Base-by-base conservation (phyloP, 2,888 invertebrate species). In the Plusia festucae region DNA sequence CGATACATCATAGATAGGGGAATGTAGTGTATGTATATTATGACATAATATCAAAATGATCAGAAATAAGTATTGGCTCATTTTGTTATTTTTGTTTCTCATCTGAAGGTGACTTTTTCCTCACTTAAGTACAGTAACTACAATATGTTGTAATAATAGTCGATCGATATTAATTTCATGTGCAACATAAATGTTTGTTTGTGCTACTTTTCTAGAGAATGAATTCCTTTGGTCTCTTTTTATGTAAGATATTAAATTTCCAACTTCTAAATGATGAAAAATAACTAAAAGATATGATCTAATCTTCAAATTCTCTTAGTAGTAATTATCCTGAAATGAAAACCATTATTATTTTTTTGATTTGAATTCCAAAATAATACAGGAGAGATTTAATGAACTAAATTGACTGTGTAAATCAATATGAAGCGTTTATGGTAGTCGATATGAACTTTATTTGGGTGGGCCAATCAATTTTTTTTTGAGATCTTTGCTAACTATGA, bases 351-450 rank as follows among this genome's bases (percentile, higher is more conserved):
- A 40, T 64, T 54, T 75, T 54, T 32, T 52, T 54, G 57, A 72
- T 73, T 54, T 51, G 18, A 30, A 55, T 51, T 34, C 60, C 60
- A 60, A 65, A 73, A 65, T 16, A 44, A 57, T 63, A 53, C 22
- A 13, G 51, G 18, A 61, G 32, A 60, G 60, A 22, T 65, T 69
- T 58, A 67, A 70, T 65, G 40, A 72, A 59, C 53, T 65, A 62
- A 68, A 68, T 70, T 63, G 68, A 27, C 16, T 24, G 57, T 61
- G 53, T 60, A 66, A 70, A 55, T 73, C 67, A 79, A 72, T 71
- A 65, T 68, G 51, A 24, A 13, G 53, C 70, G 62, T 67, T 67
- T 77, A 76, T 73, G 81, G 81, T 27, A 49, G 56, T 68, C 66
- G 69, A 66, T 40, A 59, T 61, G 6, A 11, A 16, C 27, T 75